phyloP scores from a whole-genome alignment of 2,113 vertebrate genomes.

The Neomonachus schauinslandi region DNA sequence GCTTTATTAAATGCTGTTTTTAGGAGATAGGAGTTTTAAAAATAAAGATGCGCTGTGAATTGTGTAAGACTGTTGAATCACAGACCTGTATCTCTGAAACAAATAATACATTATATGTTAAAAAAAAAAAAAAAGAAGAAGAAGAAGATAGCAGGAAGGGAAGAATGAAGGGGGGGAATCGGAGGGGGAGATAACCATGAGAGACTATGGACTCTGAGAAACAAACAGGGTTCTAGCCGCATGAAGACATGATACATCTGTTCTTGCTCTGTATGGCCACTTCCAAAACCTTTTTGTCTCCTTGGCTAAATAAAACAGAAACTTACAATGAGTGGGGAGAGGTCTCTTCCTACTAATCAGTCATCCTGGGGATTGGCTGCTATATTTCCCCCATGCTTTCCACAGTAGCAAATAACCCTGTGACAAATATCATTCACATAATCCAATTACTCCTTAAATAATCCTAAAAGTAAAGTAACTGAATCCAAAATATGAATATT shows the following conservation, averaged over 20 bases:
- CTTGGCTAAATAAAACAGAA: neutral
- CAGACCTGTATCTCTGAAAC: no score
- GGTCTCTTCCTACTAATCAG: neutral
- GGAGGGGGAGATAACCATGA: no score
- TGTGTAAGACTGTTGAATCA: no score
- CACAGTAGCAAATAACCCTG: neutral
- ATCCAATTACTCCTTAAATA: neutral
- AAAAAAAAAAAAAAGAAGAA: no score
- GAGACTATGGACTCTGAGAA: no score
- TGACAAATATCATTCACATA: neutral
- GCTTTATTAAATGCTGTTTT: neutral
- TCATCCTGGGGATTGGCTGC: neutral
- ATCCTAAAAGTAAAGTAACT: neutral
- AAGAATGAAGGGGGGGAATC: no score
- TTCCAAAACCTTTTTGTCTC: neutral
- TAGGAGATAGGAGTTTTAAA: neutral
- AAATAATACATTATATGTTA: no score
- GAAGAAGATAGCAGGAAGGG: no score
- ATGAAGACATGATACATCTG: neutral
- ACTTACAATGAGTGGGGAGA: neutral
- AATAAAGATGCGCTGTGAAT: neutral
- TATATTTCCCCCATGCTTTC: neutral
- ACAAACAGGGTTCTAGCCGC: neutral
- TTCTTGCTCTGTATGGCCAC: neutral
- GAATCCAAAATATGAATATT: neutral